Conservation (phyloP, 2,888 invertebrate genomes). For the Thereva nobilitata region DNA sequence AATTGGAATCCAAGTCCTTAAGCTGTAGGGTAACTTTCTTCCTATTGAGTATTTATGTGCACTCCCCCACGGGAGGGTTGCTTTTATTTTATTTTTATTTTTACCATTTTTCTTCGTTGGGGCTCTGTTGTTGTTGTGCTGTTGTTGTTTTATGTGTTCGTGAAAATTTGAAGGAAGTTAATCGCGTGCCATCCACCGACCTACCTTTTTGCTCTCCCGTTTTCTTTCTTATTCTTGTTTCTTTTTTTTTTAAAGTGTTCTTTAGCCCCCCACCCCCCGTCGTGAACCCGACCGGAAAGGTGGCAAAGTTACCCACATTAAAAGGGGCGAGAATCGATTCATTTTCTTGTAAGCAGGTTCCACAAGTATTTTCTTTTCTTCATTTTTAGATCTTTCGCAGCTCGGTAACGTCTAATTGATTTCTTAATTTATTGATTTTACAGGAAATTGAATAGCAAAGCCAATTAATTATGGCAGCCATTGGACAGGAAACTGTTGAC, state of each 20-base stretch:
- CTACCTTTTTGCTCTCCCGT: constrained; percentile 11
- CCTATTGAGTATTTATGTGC: neutral
- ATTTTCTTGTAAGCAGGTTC: constrained; percentile 14
- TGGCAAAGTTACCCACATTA: constrained; percentile 32
- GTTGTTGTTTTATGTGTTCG: too few species aligned
- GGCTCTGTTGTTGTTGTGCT: constrained; percentile 21
- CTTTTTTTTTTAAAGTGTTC: neutral
- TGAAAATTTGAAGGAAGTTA: constrained; percentile 34
- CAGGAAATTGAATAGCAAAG: constrained; percentile 31
- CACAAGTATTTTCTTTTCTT: constrained; percentile 7
- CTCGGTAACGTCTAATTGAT: constrained; percentile 28
- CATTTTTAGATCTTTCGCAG: constrained; percentile 26
- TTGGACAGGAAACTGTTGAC: constrained; percentile 32
- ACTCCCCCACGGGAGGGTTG: too few species aligned
- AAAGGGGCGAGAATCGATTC: constrained; percentile 18
- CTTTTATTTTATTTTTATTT: too few species aligned
- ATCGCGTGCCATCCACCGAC: constrained; percentile 37
- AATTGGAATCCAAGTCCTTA: constrained; percentile 31
- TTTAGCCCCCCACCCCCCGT: too few species aligned
- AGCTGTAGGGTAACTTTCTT: constrained; percentile 23
- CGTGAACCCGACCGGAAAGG: constrained; percentile 3
- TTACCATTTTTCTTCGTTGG: neutral
- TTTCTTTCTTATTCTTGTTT: constrained; percentile 15
- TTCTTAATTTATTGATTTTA: constrained; percentile 37
- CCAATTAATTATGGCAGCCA: constrained; percentile 28